Conservation (phyloP, 2,888 invertebrate genomes). For the Sphinx pinastri region DNA sequence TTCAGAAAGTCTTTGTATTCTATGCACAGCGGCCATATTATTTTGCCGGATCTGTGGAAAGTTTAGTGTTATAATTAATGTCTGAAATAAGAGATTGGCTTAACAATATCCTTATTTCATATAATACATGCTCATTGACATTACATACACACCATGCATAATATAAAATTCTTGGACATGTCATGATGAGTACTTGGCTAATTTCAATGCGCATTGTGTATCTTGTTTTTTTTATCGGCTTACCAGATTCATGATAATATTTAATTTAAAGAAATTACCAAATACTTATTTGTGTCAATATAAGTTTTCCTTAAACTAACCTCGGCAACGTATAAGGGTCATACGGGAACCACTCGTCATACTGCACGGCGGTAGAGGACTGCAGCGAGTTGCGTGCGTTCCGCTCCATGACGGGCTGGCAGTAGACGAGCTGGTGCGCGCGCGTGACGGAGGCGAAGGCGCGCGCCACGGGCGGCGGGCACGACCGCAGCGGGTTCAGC, state of each 20-base stretch:
- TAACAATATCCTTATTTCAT: too few species aligned
- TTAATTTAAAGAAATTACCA: too few species aligned
- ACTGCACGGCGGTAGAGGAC: slow-evolving; percentile 67
- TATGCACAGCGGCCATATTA: slow-evolving; percentile 79
- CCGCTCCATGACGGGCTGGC: slow-evolving; percentile 94
- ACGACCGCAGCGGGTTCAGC: slow-evolving; percentile 94
- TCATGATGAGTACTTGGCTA: too few species aligned
- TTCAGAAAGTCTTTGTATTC: slow-evolving; percentile 79
- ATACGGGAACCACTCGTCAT: slow-evolving; percentile 93
- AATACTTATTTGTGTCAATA: too few species aligned
- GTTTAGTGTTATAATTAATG: not conserved
- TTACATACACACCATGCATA: too few species aligned
- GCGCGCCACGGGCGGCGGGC: slow-evolving; percentile 89
- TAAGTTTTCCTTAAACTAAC: slow-evolving; percentile 61
- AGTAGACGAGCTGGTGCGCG: slow-evolving; percentile 95
- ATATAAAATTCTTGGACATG: too few species aligned
- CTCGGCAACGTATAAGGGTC: slow-evolving; percentile 92
- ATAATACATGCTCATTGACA: too few species aligned
- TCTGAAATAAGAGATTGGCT: not conserved
- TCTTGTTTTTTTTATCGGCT: too few species aligned
- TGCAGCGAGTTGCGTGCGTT: slow-evolving; percentile 86
- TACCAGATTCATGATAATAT: too few species aligned
- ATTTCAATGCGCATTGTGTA: too few species aligned
- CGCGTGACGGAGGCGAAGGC: slow-evolving; percentile 92
- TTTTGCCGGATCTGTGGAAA: slow-evolving; percentile 73